Base-by-base conservation (phyloP, 2,113 vertebrate species). In the Cololabis saira region DNA sequence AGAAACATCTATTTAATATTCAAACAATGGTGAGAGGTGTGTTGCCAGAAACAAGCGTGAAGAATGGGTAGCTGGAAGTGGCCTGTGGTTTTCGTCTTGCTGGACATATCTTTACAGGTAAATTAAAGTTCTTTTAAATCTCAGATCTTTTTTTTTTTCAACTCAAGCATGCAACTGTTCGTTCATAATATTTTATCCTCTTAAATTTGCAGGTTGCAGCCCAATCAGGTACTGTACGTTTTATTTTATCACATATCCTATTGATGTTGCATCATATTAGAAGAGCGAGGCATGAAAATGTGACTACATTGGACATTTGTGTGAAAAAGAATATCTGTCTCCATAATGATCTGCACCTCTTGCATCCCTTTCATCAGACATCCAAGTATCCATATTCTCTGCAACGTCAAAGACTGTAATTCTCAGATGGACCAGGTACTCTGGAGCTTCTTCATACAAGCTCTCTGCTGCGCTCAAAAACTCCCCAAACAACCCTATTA, bases 361-460 rank as follows among this genome's bases (percentile, higher is more conserved):
- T 59, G 21, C 4, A 48, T 56, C 16, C 27, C 41, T 53, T 7
- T 56, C 48, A 27, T 51, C 76, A 93, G 90, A 0, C 42, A 15
- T 83, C 27, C 8, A 61, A 50, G 55, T 78, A 3, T 67, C 89
- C 0, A 12, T 91, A 45, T 93, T 88, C 22, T 71, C 91, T 42
- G 78, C 88, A 62, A 88, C 93, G 77, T 95, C 94, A 47, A 86
- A 75, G 67, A 91, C 57, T 8, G 47, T 89, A 18, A 87, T 69
- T 59, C 76, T 95, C 42, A 76, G 18, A 30, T 94, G 92, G 93
- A 82, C 67, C 52, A 90, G 69, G 68, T 77, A 80, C 67, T 13
- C 76, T 0, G 92, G 82, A 59, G 89, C 91, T 51, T 58, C 62
- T 56, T 95, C 93, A 12, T 94, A 93, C 81, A 91, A 78, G 87